phyloP scores from a whole-genome alignment of 2,113 vertebrate species.

The Fregetta grallaria region DNA sequence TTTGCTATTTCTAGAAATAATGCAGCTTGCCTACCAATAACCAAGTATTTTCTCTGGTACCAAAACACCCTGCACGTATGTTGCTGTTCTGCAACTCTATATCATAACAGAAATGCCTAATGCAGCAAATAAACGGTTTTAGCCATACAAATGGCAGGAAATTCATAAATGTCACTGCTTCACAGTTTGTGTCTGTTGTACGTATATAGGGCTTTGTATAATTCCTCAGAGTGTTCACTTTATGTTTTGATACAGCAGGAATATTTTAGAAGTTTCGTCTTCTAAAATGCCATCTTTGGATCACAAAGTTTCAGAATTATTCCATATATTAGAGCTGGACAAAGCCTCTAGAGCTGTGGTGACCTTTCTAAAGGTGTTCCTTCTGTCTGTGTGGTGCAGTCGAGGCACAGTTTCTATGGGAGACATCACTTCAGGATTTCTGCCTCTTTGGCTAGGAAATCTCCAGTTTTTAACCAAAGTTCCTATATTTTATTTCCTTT shows the following conservation, averaged over 20 bases:
- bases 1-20: constrained; percentile 56
- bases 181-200: neutral
- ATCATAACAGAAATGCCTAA: neutral
- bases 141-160: neutral
- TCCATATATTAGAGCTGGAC: neutral
- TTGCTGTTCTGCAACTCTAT: neutral
- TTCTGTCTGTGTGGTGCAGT: neutral
- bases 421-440: neutral
- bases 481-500: neutral
- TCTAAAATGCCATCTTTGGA: neutral
- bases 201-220: neutral
- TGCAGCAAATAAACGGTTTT: neutral
- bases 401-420: neutral
- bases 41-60: constrained; percentile 18
- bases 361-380: neutral
- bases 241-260: neutral
- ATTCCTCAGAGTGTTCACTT: neutral
- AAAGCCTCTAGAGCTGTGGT: neutral
- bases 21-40: constrained; percentile 39
- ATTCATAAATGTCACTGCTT: neutral
- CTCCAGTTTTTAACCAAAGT: neutral
- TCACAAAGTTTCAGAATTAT: neutral
- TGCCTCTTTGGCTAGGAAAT: neutral
- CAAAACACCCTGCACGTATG: neutral
- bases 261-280: neutral